Evolutionary conservation across 2,113 vertebrate genomes (phyloP).

Genomic region (Anseranas semipalmata): DNA sequence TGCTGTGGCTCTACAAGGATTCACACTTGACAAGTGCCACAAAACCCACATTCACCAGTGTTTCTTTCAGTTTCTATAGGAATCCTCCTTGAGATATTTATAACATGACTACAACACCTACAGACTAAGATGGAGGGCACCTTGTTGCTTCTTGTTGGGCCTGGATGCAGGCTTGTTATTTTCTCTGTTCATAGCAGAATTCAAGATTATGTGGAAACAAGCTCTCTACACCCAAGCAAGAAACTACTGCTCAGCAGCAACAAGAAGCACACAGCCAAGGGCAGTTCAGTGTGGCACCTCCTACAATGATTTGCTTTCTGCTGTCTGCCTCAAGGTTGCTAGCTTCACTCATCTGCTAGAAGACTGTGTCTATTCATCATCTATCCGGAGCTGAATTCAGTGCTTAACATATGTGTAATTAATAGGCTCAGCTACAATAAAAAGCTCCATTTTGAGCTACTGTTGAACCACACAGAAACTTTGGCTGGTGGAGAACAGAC

Average conservation of each 20-base stretch:
- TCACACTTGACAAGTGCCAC: not conserved
- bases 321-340: not conserved
- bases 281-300: not conserved
- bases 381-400: not conserved
- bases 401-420: slow-evolving; percentile 40
- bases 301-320: not conserved
- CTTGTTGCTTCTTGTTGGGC: not conserved
- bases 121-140: not conserved
- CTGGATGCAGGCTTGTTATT: not conserved
- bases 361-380: slow-evolving; percentile 15
- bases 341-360: not conserved
- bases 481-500: slow-evolving; percentile 14
- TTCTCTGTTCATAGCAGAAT: not conserved
- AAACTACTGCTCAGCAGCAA: not conserved
- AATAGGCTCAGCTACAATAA: not conserved
- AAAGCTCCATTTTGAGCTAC: not conserved
- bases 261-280: not conserved
- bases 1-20: not conserved
- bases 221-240: not conserved
- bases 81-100: not conserved
- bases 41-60: not conserved
- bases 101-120: not conserved
- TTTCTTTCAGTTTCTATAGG: not conserved
- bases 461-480: slow-evolving; percentile 8
- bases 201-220: not conserved